These are phyloP conservation scores for Empidonax alnorum DNA, from an alignment of 2,113 vertebrate species.

Conservation along the genomic window DNA sequence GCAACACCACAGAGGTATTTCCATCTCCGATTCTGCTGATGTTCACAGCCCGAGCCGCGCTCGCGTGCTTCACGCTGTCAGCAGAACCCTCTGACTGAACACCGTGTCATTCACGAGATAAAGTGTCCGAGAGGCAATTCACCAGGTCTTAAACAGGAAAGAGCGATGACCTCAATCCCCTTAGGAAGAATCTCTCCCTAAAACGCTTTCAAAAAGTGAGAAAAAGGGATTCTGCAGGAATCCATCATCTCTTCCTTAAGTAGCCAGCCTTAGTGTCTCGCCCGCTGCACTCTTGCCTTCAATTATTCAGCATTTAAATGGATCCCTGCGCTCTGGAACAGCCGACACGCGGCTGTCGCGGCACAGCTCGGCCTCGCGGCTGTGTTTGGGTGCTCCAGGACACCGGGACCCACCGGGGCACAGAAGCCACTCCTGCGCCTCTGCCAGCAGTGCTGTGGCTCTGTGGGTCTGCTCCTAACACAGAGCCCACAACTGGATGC, in stretches of 20 bases:
- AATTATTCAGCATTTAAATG: background rate
- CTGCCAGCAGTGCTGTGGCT: background rate
- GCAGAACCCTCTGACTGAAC: constrained; percentile 59
- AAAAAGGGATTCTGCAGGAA: constrained; percentile 24
- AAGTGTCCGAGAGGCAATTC: constrained; percentile 50
- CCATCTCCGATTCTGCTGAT: constrained; percentile 65
- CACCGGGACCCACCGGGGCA: rapidly evolving
- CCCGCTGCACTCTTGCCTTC: background rate
- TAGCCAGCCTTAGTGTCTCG: background rate
- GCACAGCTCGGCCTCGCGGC: background rate
- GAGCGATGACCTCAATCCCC: constrained; percentile 49
- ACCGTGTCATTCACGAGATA: background rate
- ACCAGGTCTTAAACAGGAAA: constrained; percentile 2
- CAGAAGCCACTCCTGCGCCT: background rate
- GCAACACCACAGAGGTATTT: background rate
- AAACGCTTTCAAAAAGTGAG: background rate
- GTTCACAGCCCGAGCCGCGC: background rate
- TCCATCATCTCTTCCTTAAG: background rate
- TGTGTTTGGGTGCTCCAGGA: background rate
- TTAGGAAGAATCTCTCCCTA: constrained; percentile 15
- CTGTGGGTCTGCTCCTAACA: rapidly evolving
- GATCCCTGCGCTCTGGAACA: background rate
- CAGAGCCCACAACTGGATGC: background rate
- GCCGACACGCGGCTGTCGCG: background rate
- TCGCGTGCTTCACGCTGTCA: background rate